Conservation (phyloP, 2,113 vertebrate genomes). For the Pituophis catenifer region DNA sequence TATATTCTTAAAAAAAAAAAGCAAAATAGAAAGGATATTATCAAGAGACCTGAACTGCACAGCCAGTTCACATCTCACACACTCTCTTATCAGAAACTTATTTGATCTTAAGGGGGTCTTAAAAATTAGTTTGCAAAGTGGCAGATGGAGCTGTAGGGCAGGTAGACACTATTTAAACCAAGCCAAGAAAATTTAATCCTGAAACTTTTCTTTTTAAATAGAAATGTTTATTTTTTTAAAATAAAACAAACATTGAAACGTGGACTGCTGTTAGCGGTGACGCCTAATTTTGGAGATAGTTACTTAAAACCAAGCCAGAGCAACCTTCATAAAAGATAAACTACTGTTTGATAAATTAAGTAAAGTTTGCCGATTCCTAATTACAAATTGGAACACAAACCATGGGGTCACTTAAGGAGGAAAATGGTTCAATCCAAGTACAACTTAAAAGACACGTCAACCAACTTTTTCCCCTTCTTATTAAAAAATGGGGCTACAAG, state of each 20-base stretch:
- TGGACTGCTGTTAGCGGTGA: conserved; percentile 30
- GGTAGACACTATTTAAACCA: not conserved
- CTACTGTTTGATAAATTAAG: conserved; percentile 49
- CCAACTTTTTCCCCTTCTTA: not conserved
- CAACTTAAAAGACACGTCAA: not conserved
- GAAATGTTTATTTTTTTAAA: not conserved
- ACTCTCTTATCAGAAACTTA: not conserved
- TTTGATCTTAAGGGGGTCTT: not conserved
- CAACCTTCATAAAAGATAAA: conserved; percentile 53
- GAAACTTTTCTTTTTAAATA: conserved; percentile 7
- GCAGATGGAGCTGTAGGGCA: not conserved
- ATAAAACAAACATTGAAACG: conserved; percentile 42
- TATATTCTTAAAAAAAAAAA: not conserved
- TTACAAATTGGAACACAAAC: conserved; percentile 31
- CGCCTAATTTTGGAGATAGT: conserved; percentile 51
- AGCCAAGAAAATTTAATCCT: conserved; percentile 44
- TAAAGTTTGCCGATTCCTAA: conserved; percentile 28
- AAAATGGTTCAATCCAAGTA: not conserved
- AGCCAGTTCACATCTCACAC: not conserved
- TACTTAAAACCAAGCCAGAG: conserved; percentile 56
- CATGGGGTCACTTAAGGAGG: conserved; percentile 13
- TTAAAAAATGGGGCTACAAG: not conserved
- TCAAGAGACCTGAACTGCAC: not conserved
- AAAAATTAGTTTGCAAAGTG: not conserved
- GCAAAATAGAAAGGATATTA: not conserved